These are phyloP conservation scores for Rallus crepitans DNA, from an alignment of 2,797 vertebrate genomes.

Conservation along the genomic window DNA sequence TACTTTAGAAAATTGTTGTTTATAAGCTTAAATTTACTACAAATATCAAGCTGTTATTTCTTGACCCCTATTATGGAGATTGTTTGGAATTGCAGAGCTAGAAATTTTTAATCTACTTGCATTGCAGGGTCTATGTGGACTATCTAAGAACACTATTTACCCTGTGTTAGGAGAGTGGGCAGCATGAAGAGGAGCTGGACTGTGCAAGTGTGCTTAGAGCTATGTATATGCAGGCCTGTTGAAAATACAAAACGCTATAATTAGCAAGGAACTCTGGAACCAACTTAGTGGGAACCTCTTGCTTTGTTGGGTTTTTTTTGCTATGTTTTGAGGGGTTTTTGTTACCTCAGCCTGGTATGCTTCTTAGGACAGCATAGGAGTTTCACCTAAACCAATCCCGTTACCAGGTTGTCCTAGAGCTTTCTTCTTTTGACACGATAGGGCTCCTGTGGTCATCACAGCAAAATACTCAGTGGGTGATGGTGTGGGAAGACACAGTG, in stretches of 20 bases:
- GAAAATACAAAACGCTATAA: background rate
- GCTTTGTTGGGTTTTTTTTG: background rate
- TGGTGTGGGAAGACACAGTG: rapidly evolving
- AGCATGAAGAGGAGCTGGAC: background rate
- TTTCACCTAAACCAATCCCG: background rate
- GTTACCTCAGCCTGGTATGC: background rate
- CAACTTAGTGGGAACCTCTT: background rate
- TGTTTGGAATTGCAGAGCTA: background rate
- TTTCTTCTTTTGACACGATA: background rate
- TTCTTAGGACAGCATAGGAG: background rate
- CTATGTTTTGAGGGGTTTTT: background rate
- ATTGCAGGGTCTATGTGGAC: background rate
- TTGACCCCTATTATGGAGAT: background rate
- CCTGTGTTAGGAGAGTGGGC: background rate
- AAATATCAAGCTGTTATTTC: background rate
- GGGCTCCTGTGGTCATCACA: background rate
- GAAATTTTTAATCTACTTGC: background rate
- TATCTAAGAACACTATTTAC: background rate
- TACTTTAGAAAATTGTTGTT: background rate
- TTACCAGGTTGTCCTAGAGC: background rate
- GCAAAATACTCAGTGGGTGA: rapidly evolving
- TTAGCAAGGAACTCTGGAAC: background rate
- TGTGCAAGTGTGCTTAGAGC: background rate
- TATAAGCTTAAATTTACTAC: background rate
- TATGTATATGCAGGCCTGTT: rapidly evolving